These are phyloP conservation scores for Pungitius pungitius DNA, from an alignment of 2,113 vertebrate genomes.

Conservation along the genomic window DNA sequence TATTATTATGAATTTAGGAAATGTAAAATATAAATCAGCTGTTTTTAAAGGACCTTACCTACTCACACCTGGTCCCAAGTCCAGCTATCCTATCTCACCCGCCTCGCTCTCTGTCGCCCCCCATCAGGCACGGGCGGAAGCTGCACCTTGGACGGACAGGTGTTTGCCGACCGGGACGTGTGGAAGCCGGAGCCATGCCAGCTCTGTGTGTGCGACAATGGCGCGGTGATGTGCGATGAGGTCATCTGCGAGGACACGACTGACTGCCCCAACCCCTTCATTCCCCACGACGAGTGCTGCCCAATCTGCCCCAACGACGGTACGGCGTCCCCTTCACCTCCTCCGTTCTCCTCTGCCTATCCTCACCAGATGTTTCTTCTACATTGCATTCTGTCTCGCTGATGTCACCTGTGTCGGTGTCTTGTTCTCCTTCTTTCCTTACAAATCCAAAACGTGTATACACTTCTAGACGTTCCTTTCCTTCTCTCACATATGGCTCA, in stretches of 20 bases:
- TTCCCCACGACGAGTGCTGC: constrained; percentile 85
- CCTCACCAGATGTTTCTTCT: background rate
- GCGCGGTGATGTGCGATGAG: constrained; percentile 89
- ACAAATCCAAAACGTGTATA: background rate
- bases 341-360: background rate
- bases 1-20: background rate
- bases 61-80: background rate
- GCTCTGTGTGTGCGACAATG: constrained; percentile 94
- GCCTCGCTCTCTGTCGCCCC: constrained; percentile 32
- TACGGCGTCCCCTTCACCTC: constrained; percentile 22
- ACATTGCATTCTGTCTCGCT: background rate
- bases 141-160: constrained; percentile 86
- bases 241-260: constrained; percentile 85
- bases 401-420: background rate
- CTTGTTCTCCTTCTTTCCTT: background rate
- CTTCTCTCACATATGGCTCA: background rate
- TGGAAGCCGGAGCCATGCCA: constrained; percentile 92
- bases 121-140: constrained; percentile 78
- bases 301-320: constrained; percentile 87
- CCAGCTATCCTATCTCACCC: constrained; percentile 9
- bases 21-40: background rate
- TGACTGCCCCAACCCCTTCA: constrained; percentile 85
- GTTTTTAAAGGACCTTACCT: background rate
- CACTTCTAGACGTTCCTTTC: background rate
- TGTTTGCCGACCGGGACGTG: constrained; percentile 87